phyloP scores from a whole-genome alignment of 2,113 vertebrate species.

The Pyrgilauda ruficollis region DNA sequence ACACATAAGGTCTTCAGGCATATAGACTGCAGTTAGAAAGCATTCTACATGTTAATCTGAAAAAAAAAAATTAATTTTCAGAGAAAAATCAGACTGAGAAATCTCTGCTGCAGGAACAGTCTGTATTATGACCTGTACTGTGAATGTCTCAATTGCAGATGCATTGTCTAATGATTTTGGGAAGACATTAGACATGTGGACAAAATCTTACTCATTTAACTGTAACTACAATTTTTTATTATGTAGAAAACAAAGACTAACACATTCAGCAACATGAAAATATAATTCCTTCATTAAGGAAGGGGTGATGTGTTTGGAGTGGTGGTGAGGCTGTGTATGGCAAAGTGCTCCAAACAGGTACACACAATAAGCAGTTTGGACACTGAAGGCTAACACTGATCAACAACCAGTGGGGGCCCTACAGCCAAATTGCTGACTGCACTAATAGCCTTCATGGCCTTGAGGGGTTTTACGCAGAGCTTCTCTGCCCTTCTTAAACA shows the following conservation, averaged over 20 bases:
- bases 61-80: not conserved
- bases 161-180: not conserved
- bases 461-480: not conserved
- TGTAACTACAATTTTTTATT: not conserved
- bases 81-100: not conserved
- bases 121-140: not conserved
- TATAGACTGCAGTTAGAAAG: not conserved
- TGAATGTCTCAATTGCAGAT: not conserved
- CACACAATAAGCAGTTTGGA: not conserved
- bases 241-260: not conserved
- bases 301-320: not conserved
- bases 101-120: not conserved
- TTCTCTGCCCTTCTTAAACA: not conserved
- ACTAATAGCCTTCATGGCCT: rapidly evolving
- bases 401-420: not conserved
- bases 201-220: not conserved
- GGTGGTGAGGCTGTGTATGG: not conserved
- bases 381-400: not conserved
- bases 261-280: not conserved
- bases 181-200: not conserved
- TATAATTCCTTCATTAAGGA: not conserved
- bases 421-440: not conserved
- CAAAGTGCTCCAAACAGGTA: not conserved
- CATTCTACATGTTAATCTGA: not conserved
- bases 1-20: not conserved